These are phyloP conservation scores for Misgurnus anguillicaudatus DNA, from an alignment of 2,113 vertebrate genomes.

Conservation along the genomic window DNA sequence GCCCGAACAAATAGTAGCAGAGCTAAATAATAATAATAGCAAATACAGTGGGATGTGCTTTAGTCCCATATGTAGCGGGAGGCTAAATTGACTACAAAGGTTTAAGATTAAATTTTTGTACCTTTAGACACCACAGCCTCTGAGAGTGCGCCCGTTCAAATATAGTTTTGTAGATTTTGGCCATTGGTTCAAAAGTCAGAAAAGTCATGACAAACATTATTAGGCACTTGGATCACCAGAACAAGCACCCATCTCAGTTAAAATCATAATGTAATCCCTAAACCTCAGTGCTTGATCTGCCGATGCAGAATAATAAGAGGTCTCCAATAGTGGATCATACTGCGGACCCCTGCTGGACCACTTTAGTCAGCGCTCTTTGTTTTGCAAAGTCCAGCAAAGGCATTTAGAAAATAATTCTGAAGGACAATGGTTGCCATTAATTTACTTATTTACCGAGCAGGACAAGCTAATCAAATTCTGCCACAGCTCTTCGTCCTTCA, in stretches of 20 bases:
- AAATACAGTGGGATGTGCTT: constrained; percentile 46
- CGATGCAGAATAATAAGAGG: constrained; percentile 1
- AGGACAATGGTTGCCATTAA: constrained; percentile 70
- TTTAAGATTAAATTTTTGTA: constrained; percentile 46
- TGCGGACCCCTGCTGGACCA: neutral
- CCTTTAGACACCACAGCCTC: constrained; percentile 11
- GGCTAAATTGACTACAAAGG: constrained; percentile 45
- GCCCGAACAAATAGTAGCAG: constrained; percentile 60
- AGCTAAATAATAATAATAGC: constrained; percentile 51
- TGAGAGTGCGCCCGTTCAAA: neutral
- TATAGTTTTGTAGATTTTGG: neutral
- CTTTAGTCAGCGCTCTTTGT: constrained; percentile 66
- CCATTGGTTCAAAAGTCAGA: neutral
- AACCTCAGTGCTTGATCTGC: neutral
- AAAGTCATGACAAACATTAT: no score
- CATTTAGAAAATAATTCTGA: constrained; percentile 65
- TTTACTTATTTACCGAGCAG: constrained; percentile 70
- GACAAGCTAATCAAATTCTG: constrained; percentile 62
- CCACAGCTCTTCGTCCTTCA: constrained; percentile 57
- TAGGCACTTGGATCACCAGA: neutral
- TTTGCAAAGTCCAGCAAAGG: constrained; percentile 63
- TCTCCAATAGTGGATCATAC: constrained; percentile 10
- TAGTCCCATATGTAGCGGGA: constrained; percentile 42
- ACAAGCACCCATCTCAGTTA: constrained; percentile 14
- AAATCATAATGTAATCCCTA: constrained; percentile 10